These are phyloP conservation scores for Eretmocerus hayati DNA, from an alignment of 2,888 invertebrate genomes.

Conservation along the genomic window DNA sequence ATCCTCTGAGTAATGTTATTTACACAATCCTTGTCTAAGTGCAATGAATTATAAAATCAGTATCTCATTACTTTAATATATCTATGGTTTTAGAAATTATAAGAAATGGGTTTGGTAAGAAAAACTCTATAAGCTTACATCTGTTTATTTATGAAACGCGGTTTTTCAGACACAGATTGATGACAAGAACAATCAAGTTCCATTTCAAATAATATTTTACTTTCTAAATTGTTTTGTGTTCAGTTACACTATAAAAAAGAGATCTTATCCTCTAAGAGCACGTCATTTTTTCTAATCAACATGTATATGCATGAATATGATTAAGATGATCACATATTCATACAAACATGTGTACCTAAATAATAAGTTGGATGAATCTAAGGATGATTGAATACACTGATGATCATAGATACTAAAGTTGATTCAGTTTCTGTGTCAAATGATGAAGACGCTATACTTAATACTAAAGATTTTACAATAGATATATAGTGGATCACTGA, in stretches of 20 bases:
- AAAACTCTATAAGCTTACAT: constrained; percentile 15
- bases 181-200: constrained; percentile 30
- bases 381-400: constrained; percentile 15
- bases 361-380: constrained; percentile 10
- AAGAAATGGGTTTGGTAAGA: not conserved
- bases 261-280: constrained; percentile 34
- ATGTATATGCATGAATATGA: constrained; percentile 4
- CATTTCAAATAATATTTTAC: constrained; percentile 25
- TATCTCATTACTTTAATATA: too few relatives aligned
- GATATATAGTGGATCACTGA: constrained; percentile 6
- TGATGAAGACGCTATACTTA: constrained; percentile 14
- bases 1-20: too few relatives aligned
- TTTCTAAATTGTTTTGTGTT: constrained; percentile 24
- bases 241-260: constrained; percentile 31
- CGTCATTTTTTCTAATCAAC: constrained; percentile 23
- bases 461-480: constrained; percentile 13
- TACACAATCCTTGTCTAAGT: too few relatives aligned
- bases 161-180: constrained; percentile 34
- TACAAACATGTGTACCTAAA: constrained; percentile 5
- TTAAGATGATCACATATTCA: not conserved
- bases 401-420: constrained; percentile 19
- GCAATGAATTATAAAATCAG: too few relatives aligned
- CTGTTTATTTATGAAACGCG: constrained; percentile 41
- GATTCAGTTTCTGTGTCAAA: constrained; percentile 12
- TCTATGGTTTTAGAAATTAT: too few relatives aligned